Evolutionary conservation across 2,113 vertebrate species (phyloP).

Genomic region (Xiphophorus couchianus): DNA sequence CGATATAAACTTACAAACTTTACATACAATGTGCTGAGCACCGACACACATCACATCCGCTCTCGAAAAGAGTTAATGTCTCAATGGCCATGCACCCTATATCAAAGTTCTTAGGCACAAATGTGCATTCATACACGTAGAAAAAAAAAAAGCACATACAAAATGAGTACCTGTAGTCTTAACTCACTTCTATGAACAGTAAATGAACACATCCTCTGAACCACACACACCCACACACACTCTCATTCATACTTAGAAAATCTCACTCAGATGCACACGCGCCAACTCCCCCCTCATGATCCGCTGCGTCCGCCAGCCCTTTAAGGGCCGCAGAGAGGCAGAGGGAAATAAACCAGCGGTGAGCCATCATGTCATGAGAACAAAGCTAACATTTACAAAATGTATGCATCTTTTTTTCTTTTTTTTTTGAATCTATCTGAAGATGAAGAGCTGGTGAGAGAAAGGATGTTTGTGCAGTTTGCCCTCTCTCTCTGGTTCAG

Average conservation of each 20-base stretch:
- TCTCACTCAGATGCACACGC: conserved; percentile 56
- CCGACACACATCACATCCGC: conserved; percentile 72
- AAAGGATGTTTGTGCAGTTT: conserved; percentile 82
- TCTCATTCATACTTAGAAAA: not conserved
- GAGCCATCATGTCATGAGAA: conserved; percentile 57
- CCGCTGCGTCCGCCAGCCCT: conserved; percentile 48
- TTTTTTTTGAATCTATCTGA: conserved; percentile 65
- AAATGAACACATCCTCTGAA: conserved; percentile 60
- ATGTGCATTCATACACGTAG: conserved; percentile 80
- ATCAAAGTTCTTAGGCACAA: conserved; percentile 83
- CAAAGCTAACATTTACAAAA: conserved; percentile 76
- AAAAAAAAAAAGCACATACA: conserved; percentile 64
- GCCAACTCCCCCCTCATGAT: conserved; percentile 61
- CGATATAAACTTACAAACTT: conserved; percentile 71
- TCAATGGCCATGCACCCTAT: conserved; percentile 81
- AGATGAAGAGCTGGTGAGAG: conserved; percentile 79
- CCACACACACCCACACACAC: conserved; percentile 3
- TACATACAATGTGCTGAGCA: conserved; percentile 80
- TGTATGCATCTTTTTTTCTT: conserved; percentile 70
- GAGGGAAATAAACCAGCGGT: conserved; percentile 63
- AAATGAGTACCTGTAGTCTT: conserved; percentile 77
- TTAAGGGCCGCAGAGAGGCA: conserved; percentile 54
- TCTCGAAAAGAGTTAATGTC: conserved; percentile 81
- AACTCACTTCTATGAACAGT: conserved; percentile 71
- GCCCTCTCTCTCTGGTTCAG: conserved; percentile 56